Base-by-base conservation (phyloP, 2,113 vertebrate species). In the Heterotis niloticus region DNA sequence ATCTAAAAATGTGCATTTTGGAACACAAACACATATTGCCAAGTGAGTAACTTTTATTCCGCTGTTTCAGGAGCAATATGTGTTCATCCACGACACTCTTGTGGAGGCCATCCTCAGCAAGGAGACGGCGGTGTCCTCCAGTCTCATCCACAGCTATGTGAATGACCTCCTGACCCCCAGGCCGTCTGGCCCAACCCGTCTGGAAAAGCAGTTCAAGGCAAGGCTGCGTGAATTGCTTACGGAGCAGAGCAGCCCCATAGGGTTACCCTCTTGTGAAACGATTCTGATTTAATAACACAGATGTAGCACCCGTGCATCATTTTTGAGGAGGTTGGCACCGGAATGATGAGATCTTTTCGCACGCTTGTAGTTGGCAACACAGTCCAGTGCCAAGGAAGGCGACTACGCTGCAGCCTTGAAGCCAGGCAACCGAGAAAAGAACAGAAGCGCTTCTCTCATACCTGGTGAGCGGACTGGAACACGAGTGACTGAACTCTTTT, bases 131-230 rank as follows among this genome's bases (percentile, higher is more conserved):
- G 94, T 99, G 44, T 90, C 90, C 0, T 95, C 96, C 54, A 93
- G 88, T 84, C 93, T 93, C 77, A 95, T 98, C 59, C 96, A 98
- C 69, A 87, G 91, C 76, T 98, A 98, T 0, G 96, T 98, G 59
- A 98, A 96, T 44, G 87, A 92, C 75, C 95, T 99, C 76, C 90
- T 99, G 87, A 97, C 93, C 82, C 95, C 95, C 0, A 94, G 94
- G 65, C 91, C 92, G 17, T 91, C 94, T 34, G 96, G 96, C 83
- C 94, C 94, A 87, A 98, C 95, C 0, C 93, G 93, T 64, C 90
- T 99, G 83, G 96, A 98, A 87, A 96, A 94, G 82, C 97, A 98
- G 82, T 98, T 98, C 83, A 97, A 98, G 93, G 97, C 98, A 77
- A 82, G 64, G 9, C 51, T 17, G 18, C 17, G 75, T 51, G 75